Evolutionary conservation across 2,888 invertebrate genomes (phyloP).

Genomic region (Leucoma salicis): DNA sequence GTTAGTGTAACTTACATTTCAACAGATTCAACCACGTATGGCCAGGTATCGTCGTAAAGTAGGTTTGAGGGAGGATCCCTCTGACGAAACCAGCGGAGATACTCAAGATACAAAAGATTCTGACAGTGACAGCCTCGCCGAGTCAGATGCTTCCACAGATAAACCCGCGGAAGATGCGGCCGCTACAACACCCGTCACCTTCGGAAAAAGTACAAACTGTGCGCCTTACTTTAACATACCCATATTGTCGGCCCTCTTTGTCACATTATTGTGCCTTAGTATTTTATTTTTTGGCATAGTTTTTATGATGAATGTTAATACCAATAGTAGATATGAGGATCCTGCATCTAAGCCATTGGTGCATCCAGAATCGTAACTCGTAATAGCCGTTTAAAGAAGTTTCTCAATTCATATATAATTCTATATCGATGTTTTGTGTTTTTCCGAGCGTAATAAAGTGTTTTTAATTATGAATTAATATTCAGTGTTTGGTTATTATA

Average conservation of each 20-base stretch:
- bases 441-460: no score
- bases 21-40: conserved; percentile 25
- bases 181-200: conserved; percentile 10
- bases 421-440: no score
- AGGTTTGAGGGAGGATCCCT: no score
- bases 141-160: neutral
- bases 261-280: conserved; percentile 29
- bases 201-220: conserved; percentile 45
- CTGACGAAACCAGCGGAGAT: no score
- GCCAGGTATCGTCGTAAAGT: neutral
- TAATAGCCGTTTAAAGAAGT: no score
- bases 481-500: no score
- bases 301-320: conserved; percentile 31
- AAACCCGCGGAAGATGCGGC: neutral
- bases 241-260: conserved; percentile 42
- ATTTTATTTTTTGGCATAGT: conserved; percentile 42
- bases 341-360: conserved; percentile 35
- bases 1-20: neutral
- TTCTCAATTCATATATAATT: no score
- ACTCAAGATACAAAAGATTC: no score
- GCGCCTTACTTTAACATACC: conserved; percentile 47
- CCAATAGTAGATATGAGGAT: conserved; percentile 52
- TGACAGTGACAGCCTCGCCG: neutral
- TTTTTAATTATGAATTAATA: no score
- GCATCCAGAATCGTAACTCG: conserved; percentile 5